A percentile compares a stretch with the other conserved stretches of the same genome.
Evolutionary conservation across 2,888 invertebrate species (phyloP).

Genomic region (Lypha dubia): DNA sequence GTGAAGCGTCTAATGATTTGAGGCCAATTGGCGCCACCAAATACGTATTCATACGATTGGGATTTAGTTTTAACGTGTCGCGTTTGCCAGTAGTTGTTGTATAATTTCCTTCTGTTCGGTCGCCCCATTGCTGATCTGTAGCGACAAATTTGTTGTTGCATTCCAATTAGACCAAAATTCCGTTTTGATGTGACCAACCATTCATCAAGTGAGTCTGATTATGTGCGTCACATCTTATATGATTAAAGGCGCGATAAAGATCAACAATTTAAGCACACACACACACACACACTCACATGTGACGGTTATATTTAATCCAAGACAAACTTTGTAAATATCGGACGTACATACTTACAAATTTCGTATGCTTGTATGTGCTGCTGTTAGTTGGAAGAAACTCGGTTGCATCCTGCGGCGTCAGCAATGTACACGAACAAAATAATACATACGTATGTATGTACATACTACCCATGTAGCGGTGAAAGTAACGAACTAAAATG

Average conservation of each 20-base stretch:
- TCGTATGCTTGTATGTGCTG: background rate
- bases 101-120: background rate
- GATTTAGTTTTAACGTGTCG: background rate
- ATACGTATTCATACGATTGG: background rate
- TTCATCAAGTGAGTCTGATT: conserved; percentile 69
- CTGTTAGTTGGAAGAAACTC: conserved; percentile 53
- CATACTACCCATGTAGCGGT: background rate
- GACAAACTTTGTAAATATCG: conserved; percentile 21
- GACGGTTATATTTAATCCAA: background rate
- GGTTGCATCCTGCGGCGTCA: conserved; percentile 70
- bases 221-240: conserved; percentile 65
- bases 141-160: conserved; percentile 65
- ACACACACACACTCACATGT: conserved; percentile 13
- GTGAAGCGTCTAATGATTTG: conserved; percentile 59
- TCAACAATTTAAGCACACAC: conserved; percentile 54
- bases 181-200: conserved; percentile 68
- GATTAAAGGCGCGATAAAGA: conserved; percentile 68
- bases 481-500: background rate
- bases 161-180: conserved; percentile 70
- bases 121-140: conserved; percentile 22
- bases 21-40: conserved; percentile 63
- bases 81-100: conserved; percentile 7
- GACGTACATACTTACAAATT: background rate
- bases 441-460: background rate
- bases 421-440: conserved; percentile 26